These are phyloP conservation scores for Rhabdomys pumilio DNA, from an alignment of 2,797 vertebrate species.

Conservation along the genomic window DNA sequence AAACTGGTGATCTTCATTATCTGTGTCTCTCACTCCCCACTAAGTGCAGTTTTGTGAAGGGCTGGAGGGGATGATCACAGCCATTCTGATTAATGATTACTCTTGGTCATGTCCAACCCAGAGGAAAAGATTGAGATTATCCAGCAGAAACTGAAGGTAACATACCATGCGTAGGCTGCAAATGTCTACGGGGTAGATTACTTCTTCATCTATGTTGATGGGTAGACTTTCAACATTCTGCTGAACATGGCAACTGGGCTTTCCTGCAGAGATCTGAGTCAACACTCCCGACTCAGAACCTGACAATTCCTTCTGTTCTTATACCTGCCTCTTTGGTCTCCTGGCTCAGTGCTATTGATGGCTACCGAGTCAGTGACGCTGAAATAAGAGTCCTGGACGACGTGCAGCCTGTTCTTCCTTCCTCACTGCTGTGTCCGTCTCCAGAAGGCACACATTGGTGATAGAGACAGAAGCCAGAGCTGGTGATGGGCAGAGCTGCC, in stretches of 20 bases:
- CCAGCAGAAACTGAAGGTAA: neutral
- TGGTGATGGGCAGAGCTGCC: neutral
- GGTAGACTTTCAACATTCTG: neutral
- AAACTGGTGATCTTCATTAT: neutral
- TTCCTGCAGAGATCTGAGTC: neutral
- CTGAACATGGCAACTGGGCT: neutral
- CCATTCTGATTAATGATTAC: neutral
- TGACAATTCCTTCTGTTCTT: neutral
- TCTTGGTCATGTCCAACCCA: neutral
- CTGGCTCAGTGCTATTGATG: neutral
- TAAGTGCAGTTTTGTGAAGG: neutral
- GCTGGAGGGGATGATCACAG: too few relatives aligned
- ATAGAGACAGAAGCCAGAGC: neutral
- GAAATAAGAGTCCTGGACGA: neutral
- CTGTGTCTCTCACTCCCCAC: neutral
- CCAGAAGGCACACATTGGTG: neutral
- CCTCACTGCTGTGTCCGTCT: neutral
- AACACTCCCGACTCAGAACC: neutral
- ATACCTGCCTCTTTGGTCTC: neutral
- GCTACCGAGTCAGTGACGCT: neutral
- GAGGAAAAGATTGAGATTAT: constrained; percentile 3
- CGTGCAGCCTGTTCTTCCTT: neutral
- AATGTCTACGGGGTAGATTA: neutral
- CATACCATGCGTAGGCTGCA: neutral
- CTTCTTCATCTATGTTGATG: neutral